Conservation (phyloP, 2,113 vertebrate species). For the Odontophorus gujanensis region DNA sequence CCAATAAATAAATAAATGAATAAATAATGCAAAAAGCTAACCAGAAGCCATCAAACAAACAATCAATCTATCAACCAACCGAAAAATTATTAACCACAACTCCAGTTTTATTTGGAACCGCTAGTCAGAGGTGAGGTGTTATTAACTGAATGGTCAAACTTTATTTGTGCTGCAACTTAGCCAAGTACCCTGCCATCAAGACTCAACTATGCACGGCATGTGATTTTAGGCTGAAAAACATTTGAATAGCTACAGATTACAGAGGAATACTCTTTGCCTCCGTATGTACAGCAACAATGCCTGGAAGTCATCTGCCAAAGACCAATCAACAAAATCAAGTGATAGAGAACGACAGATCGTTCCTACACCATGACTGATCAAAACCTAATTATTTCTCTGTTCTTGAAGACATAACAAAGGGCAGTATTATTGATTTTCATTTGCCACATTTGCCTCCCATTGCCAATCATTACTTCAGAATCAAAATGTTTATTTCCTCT, state of each 20-base stretch:
- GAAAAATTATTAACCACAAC: not conserved
- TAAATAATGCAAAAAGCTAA: not conserved
- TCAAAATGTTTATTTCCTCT: not conserved
- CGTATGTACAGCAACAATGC: not conserved
- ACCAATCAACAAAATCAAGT: not conserved
- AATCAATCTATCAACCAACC: not conserved
- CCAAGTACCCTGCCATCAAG: not conserved
- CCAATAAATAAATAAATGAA: not conserved
- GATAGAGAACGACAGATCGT: not conserved
- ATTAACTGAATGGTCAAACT: not conserved
- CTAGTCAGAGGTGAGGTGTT: not conserved
- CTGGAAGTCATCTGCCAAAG: not conserved
- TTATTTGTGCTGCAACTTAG: not conserved
- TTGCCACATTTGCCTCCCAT: not conserved
- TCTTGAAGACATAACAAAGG: not conserved
- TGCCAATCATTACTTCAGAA: not conserved
- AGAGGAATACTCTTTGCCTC: not conserved
- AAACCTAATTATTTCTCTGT: not conserved
- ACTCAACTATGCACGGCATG: fast-evolving
- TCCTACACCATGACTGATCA: not conserved
- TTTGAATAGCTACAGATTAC: not conserved
- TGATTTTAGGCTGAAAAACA: not conserved
- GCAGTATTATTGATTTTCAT: not conserved
- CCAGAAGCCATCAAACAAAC: not conserved
- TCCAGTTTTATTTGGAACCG: not conserved